Conservation (phyloP, 2,888 invertebrate genomes). For the Patella ulyssiponensis region DNA sequence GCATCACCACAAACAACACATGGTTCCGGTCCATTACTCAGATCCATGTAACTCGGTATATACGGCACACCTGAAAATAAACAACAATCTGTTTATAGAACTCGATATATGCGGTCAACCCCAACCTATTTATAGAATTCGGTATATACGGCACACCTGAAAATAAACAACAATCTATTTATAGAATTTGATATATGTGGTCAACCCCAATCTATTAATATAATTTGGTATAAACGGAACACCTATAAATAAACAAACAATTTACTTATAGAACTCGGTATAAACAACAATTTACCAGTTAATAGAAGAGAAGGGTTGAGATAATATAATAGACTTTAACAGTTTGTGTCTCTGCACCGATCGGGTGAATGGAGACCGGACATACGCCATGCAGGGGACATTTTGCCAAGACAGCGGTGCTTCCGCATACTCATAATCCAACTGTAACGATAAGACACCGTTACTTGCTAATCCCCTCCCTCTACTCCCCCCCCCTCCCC, state of each 20-base stretch:
- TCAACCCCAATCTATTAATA: not conserved
- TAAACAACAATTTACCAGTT: too few relatives aligned
- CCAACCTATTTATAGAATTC: not conserved
- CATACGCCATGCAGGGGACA: too few relatives aligned
- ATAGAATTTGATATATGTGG: not conserved
- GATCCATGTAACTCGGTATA: slow-evolving; percentile 71
- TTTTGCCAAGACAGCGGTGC: too few relatives aligned
- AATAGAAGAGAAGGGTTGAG: too few relatives aligned
- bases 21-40: slow-evolving; percentile 69
- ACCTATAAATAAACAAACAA: slow-evolving; percentile 45
- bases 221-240: slow-evolving; percentile 40
- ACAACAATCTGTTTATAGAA: not conserved
- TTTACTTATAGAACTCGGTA: not conserved
- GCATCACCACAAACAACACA: slow-evolving; percentile 73
- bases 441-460: too few relatives aligned
- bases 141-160: slow-evolving; percentile 54
- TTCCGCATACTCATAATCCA: too few relatives aligned
- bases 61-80: slow-evolving; percentile 62
- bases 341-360: too few relatives aligned
- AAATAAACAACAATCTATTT: slow-evolving; percentile 14
- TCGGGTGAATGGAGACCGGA: too few relatives aligned
- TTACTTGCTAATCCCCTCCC: too few relatives aligned
- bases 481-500: too few relatives aligned
- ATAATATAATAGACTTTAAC: too few relatives aligned
- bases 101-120: not conserved